phyloP scores from a whole-genome alignment of 2,797 vertebrate species.

The Pseudochromis fuscus region DNA sequence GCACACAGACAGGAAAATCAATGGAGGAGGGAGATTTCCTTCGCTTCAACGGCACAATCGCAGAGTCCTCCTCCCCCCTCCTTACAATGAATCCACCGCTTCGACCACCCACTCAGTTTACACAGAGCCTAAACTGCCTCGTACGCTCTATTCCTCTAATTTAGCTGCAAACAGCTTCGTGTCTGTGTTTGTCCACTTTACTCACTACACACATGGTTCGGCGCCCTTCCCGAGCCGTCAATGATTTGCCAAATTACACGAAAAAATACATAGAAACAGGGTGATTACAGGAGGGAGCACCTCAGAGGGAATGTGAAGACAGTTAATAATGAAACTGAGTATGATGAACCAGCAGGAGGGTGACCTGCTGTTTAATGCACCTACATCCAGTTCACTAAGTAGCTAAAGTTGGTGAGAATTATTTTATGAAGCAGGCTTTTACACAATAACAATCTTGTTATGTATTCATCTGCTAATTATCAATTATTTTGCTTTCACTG shows the following conservation, averaged over 20 bases:
- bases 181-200: conserved; percentile 29
- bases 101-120: conserved; percentile 45
- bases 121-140: conserved; percentile 22
- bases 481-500: too few species aligned
- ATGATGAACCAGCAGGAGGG: neutral
- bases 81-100: conserved; percentile 24
- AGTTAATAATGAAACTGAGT: conserved; percentile 11
- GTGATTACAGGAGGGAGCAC: conserved; percentile 22
- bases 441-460: too few species aligned
- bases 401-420: too few species aligned
- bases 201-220: neutral
- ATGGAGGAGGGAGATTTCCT: conserved; percentile 36
- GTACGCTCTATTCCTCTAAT: conserved; percentile 27
- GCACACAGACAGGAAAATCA: conserved; percentile 61
- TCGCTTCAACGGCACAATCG: conserved; percentile 26
- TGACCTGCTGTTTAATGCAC: neutral
- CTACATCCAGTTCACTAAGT: too few species aligned
- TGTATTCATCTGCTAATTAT: too few species aligned
- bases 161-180: conserved; percentile 18
- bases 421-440: neutral
- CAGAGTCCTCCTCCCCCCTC: conserved; percentile 14
- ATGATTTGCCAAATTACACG: conserved; percentile 33
- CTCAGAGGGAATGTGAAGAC: conserved; percentile 8
- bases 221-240: conserved; percentile 18
- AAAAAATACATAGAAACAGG: conserved; percentile 40